Evolutionary conservation across 1,140 invertebrate genomes (phyloP).

Genomic region (Bombus superbus): DNA sequence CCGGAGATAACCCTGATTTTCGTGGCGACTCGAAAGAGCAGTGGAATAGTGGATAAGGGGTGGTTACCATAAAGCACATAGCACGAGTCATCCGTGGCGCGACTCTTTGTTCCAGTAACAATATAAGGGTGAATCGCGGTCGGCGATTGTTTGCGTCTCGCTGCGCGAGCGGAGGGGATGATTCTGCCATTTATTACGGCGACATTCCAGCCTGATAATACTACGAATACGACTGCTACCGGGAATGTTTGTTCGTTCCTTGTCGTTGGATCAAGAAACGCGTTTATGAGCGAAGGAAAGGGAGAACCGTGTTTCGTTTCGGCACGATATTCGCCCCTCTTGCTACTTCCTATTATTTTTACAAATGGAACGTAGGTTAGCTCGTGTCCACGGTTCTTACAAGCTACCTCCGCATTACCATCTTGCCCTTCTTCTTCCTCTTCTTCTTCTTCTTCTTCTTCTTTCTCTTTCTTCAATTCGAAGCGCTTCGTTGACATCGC

Average conservation of each 20-base stretch:
- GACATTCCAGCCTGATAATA: constrained; percentile 81
- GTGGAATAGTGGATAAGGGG: constrained; percentile 52
- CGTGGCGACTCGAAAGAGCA: constrained; percentile 35
- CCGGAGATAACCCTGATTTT: constrained; percentile 22
- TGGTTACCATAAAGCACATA: constrained; percentile 73
- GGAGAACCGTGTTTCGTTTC: constrained; percentile 1
- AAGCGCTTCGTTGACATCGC: no score
- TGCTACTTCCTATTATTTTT: background rate
- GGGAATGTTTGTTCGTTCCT: constrained; percentile 64
- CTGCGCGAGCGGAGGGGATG: constrained; percentile 63
- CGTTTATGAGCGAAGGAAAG: background rate
- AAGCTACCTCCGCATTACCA: background rate
- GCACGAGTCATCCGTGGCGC: constrained; percentile 74
- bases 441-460: no score
- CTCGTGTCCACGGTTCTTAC: background rate
- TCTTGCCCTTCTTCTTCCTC: no score
- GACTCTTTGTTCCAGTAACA: constrained; percentile 80
- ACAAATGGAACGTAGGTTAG: background rate
- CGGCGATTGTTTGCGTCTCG: constrained; percentile 66
- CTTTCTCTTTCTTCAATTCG: no score
- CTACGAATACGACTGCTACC: constrained; percentile 72
- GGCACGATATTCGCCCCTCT: background rate
- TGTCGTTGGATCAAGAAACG: constrained; percentile 51
- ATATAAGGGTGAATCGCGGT: constrained; percentile 79
- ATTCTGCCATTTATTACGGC: constrained; percentile 79